Evolutionary conservation across 2,888 invertebrate genomes (phyloP).

Genomic region (Megastigmus dorsalis): DNA sequence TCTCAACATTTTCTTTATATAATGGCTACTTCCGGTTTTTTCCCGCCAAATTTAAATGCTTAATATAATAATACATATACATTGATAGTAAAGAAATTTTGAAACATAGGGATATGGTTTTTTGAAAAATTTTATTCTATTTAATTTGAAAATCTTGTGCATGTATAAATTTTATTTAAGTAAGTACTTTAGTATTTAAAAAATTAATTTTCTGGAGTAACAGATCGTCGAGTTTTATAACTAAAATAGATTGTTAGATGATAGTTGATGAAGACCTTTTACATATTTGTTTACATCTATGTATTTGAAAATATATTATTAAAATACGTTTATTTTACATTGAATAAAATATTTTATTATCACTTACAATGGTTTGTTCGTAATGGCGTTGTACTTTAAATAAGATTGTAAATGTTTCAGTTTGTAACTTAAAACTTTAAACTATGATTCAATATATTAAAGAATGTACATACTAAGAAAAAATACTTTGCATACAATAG

Average conservation of each 20-base stretch:
- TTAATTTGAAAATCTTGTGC: conserved; percentile 3
- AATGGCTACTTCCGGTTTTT: conserved; percentile 43
- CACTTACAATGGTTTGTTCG: background rate
- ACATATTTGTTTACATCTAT: background rate
- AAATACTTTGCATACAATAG: background rate
- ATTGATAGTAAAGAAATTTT: background rate
- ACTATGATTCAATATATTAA: no score
- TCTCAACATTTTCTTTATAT: conserved; percentile 14
- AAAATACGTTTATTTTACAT: no score
- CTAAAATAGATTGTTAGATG: background rate
- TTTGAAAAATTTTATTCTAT: conserved; percentile 32
- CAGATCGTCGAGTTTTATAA: background rate
- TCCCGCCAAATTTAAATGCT: conserved; percentile 41
- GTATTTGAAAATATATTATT: no score
- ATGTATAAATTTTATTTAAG: background rate
- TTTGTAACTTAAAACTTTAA: conserved; percentile 4
- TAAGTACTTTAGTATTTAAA: background rate
- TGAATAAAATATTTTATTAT: conserved; percentile 30
- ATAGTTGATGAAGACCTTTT: background rate
- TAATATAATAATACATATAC: background rate
- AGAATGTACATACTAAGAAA: no score
- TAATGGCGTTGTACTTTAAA: conserved; percentile 8
- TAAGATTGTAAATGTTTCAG: background rate
- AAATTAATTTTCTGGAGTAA: conserved; percentile 2
- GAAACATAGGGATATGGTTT: no score